These are phyloP conservation scores for Pipra filicauda DNA, from an alignment of 2,113 vertebrate species.

Conservation along the genomic window DNA sequence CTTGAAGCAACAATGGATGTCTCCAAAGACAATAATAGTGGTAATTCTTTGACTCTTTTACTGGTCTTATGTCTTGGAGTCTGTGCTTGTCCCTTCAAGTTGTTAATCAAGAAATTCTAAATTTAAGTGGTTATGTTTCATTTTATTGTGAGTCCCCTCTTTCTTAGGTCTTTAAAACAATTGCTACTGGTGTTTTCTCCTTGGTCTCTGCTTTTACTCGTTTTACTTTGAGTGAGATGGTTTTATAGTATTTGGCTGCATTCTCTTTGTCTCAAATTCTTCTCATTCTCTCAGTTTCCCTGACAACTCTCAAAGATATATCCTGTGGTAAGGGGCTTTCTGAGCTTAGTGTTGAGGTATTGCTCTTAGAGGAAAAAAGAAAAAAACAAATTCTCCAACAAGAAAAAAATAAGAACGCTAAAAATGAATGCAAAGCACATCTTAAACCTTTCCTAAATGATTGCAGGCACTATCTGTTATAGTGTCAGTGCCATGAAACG, in stretches of 20 bases:
- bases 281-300: background rate
- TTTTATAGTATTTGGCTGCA: background rate
- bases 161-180: background rate
- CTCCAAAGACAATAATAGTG: background rate
- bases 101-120: background rate
- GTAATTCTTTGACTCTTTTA: background rate
- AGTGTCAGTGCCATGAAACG: background rate
- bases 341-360: background rate
- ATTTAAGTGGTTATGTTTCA: background rate
- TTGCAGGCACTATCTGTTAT: background rate
- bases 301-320: background rate
- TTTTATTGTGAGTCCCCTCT: background rate
- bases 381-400: background rate
- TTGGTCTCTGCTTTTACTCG: background rate
- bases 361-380: background rate
- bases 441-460: background rate
- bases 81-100: background rate
- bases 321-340: background rate
- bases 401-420: background rate
- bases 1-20: background rate
- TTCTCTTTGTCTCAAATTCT: background rate
- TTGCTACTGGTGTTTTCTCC: background rate
- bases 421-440: background rate
- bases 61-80: background rate
- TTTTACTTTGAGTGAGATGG: background rate